phyloP scores from a whole-genome alignment of 2,797 vertebrate genomes.

The Anableps anableps region DNA sequence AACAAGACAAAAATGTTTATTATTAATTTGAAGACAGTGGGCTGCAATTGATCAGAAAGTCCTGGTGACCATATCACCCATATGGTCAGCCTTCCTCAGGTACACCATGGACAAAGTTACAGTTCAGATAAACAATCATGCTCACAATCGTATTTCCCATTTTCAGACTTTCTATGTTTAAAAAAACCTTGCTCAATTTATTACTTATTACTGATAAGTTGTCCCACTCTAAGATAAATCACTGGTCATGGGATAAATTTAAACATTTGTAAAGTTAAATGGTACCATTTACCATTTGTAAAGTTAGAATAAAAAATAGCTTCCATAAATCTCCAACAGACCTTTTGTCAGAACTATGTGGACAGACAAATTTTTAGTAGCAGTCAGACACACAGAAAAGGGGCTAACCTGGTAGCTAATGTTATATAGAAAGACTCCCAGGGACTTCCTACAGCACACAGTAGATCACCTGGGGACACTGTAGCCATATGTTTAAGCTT shows the following conservation, averaged over 20 bases:
- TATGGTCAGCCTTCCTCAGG: background rate
- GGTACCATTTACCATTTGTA: too few species aligned
- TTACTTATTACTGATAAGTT: background rate
- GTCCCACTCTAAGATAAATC: too few species aligned
- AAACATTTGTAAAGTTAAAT: background rate
- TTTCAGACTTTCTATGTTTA: background rate
- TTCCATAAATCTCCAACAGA: background rate
- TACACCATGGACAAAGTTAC: background rate
- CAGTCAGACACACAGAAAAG: conserved; percentile 31
- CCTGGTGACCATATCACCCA: background rate
- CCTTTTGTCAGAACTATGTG: conserved; percentile 1
- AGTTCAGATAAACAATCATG: background rate
- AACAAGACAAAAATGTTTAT: background rate
- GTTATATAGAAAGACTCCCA: conserved; percentile 73
- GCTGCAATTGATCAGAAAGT: background rate
- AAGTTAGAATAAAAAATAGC: background rate
- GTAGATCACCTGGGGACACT: conserved; percentile 87
- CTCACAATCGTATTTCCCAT: background rate
- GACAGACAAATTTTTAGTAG: conserved; percentile 25
- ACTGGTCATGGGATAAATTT: background rate
- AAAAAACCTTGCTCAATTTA: background rate
- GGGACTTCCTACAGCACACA: conserved; percentile 60
- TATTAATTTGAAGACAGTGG: background rate
- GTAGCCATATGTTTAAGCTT: conserved; percentile 96
- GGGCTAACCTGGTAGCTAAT: conserved; percentile 53